Conservation (phyloP, 2,888 invertebrate species). For the Euproctis similis region DNA sequence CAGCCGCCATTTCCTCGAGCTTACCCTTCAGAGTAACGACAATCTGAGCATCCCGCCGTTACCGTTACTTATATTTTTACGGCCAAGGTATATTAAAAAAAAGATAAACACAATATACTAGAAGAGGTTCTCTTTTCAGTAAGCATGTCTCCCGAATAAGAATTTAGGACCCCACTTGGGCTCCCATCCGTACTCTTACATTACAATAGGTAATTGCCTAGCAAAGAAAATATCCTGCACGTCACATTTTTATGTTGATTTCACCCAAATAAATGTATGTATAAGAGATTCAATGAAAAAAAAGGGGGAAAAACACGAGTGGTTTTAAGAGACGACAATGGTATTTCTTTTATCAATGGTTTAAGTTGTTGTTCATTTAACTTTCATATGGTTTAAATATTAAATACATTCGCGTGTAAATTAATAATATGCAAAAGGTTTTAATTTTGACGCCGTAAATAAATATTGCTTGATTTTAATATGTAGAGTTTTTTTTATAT, state of each 20-base stretch:
- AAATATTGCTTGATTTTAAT: too few relatives aligned
- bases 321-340: too few relatives aligned
- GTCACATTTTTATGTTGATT: constrained; percentile 10
- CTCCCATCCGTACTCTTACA: constrained; percentile 15
- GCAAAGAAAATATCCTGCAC: constrained; percentile 9
- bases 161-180: constrained; percentile 12
- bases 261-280: constrained; percentile 6
- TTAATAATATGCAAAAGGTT: too few relatives aligned
- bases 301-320: too few relatives aligned
- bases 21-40: constrained; percentile 8
- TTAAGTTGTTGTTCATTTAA: too few relatives aligned
- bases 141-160: constrained; percentile 19
- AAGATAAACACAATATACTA: constrained; percentile 23
- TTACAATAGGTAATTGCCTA: constrained; percentile 27
- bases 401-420: too few relatives aligned
- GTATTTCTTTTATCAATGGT: too few relatives aligned
- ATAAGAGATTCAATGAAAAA: too few relatives aligned
- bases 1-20: constrained; percentile 4
- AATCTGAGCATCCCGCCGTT: constrained; percentile 10
- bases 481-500: too few relatives aligned
- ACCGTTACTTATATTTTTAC: constrained; percentile 13
- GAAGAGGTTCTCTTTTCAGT: constrained; percentile 14
- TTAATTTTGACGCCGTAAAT: too few relatives aligned
- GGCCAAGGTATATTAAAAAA: constrained; percentile 22
- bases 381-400: too few relatives aligned